Evolutionary conservation across 2,888 invertebrate species (phyloP).

Genomic region (Prionchulus punctatus): DNA sequence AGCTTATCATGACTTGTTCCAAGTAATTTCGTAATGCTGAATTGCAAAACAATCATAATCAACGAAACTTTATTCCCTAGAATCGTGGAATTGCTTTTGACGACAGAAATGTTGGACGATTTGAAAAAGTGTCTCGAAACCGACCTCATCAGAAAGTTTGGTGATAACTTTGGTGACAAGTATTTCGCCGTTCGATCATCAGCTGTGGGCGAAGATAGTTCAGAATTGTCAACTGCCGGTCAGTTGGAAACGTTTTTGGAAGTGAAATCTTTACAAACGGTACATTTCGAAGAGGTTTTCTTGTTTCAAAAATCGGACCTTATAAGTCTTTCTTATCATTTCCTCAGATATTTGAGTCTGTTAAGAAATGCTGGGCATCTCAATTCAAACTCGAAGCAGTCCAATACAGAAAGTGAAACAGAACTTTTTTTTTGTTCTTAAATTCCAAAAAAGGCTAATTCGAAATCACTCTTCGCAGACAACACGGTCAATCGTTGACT

Average conservation of each 20-base stretch:
- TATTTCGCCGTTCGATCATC: neutral
- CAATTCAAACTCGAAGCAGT: slow-evolving; percentile 58
- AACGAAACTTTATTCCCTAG: too few relatives aligned
- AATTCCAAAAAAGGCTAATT: too few relatives aligned
- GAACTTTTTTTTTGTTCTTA: too few relatives aligned
- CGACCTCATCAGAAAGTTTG: neutral
- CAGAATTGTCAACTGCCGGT: slow-evolving; percentile 62
- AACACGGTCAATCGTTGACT: slow-evolving; percentile 52
- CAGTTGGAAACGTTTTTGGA: slow-evolving; percentile 65
- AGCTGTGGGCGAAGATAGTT: slow-evolving; percentile 61
- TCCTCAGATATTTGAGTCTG: too few relatives aligned
- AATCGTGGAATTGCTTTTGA: neutral
- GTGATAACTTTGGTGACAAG: neutral
- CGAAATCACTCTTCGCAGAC: slow-evolving; percentile 44
- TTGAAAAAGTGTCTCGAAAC: neutral
- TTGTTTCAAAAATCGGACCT: too few relatives aligned
- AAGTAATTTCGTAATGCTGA: too few relatives aligned
- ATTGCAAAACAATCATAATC: too few relatives aligned
- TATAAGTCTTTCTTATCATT: too few relatives aligned
- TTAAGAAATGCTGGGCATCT: slow-evolving; percentile 75
- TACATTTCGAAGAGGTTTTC: too few relatives aligned
- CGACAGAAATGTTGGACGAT: neutral
- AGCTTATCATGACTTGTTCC: too few relatives aligned
- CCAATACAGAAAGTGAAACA: slow-evolving; percentile 53
- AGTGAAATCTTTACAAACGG: slow-evolving; percentile 33